Percentiles rank a stretch among this genome's conserved stretches.
Conservation (phyloP, 2,797 vertebrate species). For the Presbytis comata region DNA sequence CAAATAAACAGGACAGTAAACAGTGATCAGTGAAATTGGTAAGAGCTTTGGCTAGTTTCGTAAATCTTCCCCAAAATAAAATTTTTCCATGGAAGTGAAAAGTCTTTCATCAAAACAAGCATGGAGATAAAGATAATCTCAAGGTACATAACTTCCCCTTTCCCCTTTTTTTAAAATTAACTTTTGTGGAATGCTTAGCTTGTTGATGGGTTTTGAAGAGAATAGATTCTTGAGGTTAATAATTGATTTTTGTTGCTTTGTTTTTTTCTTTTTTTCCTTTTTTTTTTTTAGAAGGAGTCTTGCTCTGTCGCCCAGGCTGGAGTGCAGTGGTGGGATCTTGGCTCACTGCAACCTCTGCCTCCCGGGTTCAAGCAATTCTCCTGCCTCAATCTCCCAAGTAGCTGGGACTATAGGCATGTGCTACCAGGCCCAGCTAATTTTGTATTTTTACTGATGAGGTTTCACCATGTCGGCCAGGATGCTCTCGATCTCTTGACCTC, state of each 20-base stretch:
- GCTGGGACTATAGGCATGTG: no score
- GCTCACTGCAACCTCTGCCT: no score
- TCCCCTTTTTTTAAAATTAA: slow-evolving; percentile 44
- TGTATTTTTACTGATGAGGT: no score
- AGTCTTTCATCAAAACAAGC: neutral
- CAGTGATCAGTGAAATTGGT: neutral
- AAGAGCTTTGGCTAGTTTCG: neutral
- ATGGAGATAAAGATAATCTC: neutral
- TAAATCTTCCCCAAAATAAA: neutral
- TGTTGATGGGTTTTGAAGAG: neutral
- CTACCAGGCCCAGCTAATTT: no score
- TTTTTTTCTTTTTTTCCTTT: neutral
- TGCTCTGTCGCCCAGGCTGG: no score
- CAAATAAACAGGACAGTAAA: neutral
- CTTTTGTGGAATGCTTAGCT: slow-evolving; percentile 61
- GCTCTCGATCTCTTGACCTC: no score
- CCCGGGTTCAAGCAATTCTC: no score
- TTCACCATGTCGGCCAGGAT: no score
- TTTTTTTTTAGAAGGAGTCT: no score
- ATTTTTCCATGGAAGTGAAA: neutral
- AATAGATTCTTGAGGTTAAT: slow-evolving; percentile 64
- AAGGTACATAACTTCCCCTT: neutral
- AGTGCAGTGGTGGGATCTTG: no score
- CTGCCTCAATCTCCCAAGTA: accelerated
- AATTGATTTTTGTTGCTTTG: slow-evolving; percentile 41